phyloP scores from a whole-genome alignment of 2,888 invertebrate genomes.

The Lordiphosa fenestrarum region DNA sequence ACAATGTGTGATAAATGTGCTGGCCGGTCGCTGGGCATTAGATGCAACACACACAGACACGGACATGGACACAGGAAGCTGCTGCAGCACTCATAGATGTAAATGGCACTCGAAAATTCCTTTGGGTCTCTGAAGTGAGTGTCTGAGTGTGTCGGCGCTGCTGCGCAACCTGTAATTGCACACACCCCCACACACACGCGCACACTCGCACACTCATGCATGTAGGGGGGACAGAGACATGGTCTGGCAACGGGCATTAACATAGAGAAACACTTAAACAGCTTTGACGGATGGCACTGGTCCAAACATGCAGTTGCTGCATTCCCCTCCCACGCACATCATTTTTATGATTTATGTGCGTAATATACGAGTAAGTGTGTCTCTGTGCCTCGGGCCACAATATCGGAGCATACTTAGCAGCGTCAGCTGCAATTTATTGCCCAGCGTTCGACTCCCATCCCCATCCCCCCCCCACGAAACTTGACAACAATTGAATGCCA shows the following conservation, averaged over 20 bases:
- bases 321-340: constrained; percentile 7
- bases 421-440: constrained; percentile 59
- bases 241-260: constrained; percentile 53
- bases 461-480: background rate
- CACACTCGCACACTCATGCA: no score
- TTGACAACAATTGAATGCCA: constrained; percentile 61
- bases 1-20: constrained; percentile 68
- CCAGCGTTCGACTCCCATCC: background rate
- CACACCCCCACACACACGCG: constrained; percentile 22
- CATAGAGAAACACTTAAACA: constrained; percentile 68
- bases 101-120: constrained; percentile 54
- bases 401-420: constrained; percentile 49
- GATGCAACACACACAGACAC: constrained; percentile 13
- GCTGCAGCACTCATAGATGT: constrained; percentile 57
- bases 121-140: constrained; percentile 13
- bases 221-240: constrained; percentile 3
- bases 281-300: constrained; percentile 64
- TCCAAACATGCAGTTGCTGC: constrained; percentile 49
- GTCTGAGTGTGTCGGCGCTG: constrained; percentile 5
- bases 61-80: constrained; percentile 9
- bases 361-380: constrained; percentile 26
- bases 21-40: constrained; percentile 51
- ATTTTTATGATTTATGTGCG: constrained; percentile 62
- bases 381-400: constrained; percentile 30
- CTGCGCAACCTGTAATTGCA: constrained; percentile 41